Evolutionary conservation across 30 jellyfish, hydroid and myxozoan genomes (phyloP), one percentile per base, ranked within the genome.

Genomic region (Catostylus mosaicus): DNA sequence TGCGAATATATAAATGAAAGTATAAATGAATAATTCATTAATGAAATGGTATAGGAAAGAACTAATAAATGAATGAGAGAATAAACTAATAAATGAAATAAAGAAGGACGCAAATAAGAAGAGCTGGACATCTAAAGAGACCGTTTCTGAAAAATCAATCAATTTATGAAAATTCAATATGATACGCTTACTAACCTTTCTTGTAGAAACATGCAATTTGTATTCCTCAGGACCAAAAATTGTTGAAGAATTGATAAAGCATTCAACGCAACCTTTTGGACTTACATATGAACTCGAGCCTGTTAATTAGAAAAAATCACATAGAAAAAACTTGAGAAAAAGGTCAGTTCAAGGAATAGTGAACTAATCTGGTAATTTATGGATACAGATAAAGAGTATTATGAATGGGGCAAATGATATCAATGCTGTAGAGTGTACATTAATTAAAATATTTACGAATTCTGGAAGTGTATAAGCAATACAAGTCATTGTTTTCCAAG

Each of bases 221-320:
- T 91, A 91, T 54, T 91, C 96, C 40, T 85, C 98, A 19, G 38
- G 14, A 19, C 68, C 73, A 18, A 72, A 35, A 23, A 91, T 54
- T 6, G 88, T 51, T 11, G 84, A 51, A 32, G 83, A 59, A 45
- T 86, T 90, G 35, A 86, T 40, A 22, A 33, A 67, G 48, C 96
- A 86, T 48, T 86, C 83, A 34, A 86, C 48, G 50, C 83, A 46
- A 47, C 95, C 89, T 47, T 85, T 85, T 3, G 63, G 64, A 35
- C 46, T 29, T 36, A 46, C 26, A 40, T 24, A 72, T 5, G 63
- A 30, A 3, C 67, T 35, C 3, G 88, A 77, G 48, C 22, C 88
- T 77, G 59, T 29, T 9, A 73, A 4, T 43, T 6, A 43, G 56
- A 8, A 43, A n/a, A n/a, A n/a, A n/a, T n/a, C n/a, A n/a, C n/a